Evolutionary conservation across 2,797 vertebrate species (phyloP).

Genomic region (Poliocrania exsul): DNA sequence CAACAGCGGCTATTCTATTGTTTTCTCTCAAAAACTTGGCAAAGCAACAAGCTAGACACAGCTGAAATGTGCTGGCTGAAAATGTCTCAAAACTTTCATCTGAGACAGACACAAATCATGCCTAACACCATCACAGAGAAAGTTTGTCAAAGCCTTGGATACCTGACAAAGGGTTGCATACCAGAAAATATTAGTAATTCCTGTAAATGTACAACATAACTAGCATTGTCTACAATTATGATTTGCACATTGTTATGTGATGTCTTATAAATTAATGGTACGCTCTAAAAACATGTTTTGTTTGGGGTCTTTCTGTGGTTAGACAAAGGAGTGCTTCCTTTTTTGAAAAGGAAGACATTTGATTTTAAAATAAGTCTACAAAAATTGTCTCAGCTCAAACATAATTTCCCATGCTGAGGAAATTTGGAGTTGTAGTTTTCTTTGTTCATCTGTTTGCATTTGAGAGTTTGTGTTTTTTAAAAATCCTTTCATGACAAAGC

Average conservation of each 20-base stretch:
- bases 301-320: background rate
- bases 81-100: constrained; percentile 41
- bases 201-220: background rate
- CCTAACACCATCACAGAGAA: background rate
- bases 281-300: background rate
- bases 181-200: background rate
- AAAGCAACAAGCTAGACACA: constrained; percentile 31
- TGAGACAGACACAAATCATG: constrained; percentile 3
- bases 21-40: constrained; percentile 51
- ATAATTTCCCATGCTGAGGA: background rate
- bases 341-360: background rate
- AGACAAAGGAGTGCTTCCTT: background rate
- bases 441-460: background rate
- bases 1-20: constrained; percentile 19
- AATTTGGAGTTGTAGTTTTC: background rate
- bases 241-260: background rate
- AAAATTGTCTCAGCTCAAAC: background rate
- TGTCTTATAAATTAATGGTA: background rate
- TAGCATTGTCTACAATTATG: background rate
- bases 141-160: background rate
- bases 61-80: constrained; percentile 52
- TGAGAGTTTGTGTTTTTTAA: background rate
- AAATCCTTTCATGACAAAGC: background rate
- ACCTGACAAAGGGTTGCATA: background rate
- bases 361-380: background rate